These are phyloP conservation scores for Phaethornis superciliosus DNA, from an alignment of 2,113 vertebrate species.

Conservation along the genomic window DNA sequence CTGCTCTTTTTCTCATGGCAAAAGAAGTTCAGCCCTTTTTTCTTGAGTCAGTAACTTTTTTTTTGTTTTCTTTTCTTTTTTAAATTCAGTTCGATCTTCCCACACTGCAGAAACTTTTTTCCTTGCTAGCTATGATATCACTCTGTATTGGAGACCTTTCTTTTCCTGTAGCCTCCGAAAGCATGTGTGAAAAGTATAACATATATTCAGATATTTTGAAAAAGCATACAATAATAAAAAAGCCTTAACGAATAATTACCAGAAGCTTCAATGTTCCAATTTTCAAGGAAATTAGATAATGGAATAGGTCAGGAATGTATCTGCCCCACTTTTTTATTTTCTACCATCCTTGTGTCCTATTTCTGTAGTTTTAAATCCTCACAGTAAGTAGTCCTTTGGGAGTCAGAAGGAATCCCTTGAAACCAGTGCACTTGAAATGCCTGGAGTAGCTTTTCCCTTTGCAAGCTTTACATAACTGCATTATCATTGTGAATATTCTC, in stretches of 20 bases:
- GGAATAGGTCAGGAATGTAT: not conserved
- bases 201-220: not conserved
- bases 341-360: not conserved
- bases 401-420: not conserved
- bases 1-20: conserved; percentile 28
- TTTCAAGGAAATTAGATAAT: not conserved
- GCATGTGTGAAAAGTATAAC: not conserved
- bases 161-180: not conserved
- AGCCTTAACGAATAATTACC: not conserved
- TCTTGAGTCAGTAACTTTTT: not conserved
- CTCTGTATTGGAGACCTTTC: not conserved
- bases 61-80: no score
- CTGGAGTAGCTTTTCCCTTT: not conserved
- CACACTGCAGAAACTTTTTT: not conserved
- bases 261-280: not conserved
- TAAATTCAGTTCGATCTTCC: not conserved
- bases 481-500: not conserved
- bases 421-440: not conserved
- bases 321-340: not conserved
- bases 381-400: not conserved
- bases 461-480: not conserved
- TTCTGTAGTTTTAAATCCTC: not conserved
- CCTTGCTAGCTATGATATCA: not conserved
- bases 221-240: not conserved
- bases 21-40: not conserved